Conservation (phyloP, 1,140 invertebrate genomes). For the Amphibalanus amphitrite region DNA sequence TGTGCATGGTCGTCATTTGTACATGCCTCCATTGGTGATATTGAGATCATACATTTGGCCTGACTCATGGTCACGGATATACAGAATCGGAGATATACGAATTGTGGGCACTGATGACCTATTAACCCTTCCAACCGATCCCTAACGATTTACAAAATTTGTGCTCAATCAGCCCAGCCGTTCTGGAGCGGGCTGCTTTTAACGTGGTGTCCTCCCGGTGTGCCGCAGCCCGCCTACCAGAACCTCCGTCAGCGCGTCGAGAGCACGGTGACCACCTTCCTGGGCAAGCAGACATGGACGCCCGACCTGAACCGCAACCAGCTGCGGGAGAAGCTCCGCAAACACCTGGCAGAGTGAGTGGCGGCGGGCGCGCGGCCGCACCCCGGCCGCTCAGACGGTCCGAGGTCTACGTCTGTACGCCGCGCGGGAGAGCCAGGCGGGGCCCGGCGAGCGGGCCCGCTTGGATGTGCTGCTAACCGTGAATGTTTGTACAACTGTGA, state of each 20-base stretch:
- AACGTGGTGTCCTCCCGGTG: slow-evolving; percentile 13
- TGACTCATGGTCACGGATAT: too few species aligned
- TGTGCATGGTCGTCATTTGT: neutral
- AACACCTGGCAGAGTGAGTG: slow-evolving; percentile 74
- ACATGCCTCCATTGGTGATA: too few species aligned
- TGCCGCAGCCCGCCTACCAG: slow-evolving; percentile 68
- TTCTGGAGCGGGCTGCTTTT: too few species aligned
- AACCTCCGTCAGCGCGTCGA: slow-evolving; percentile 79
- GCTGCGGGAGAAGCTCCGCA: slow-evolving; percentile 65
- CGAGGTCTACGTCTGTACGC: neutral
- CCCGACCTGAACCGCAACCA: slow-evolving; percentile 82
- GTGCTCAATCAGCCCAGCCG: too few species aligned
- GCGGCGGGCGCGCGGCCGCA: neutral
- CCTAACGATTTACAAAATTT: too few species aligned
- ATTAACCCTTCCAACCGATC: too few species aligned
- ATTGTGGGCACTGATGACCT: too few species aligned
- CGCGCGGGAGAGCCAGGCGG: neutral
- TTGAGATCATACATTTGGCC: too few species aligned
- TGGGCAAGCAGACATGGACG: slow-evolving; percentile 63
- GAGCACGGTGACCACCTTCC: slow-evolving; percentile 60
- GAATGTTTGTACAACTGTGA: slow-evolving; percentile 1
- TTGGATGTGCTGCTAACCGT: neutral
- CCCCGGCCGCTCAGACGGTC: neutral
- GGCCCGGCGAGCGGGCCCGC: neutral
- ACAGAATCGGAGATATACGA: too few species aligned